Evolutionary conservation across 2,113 vertebrate species (phyloP).

Genomic region (Ailurus styani): DNA sequence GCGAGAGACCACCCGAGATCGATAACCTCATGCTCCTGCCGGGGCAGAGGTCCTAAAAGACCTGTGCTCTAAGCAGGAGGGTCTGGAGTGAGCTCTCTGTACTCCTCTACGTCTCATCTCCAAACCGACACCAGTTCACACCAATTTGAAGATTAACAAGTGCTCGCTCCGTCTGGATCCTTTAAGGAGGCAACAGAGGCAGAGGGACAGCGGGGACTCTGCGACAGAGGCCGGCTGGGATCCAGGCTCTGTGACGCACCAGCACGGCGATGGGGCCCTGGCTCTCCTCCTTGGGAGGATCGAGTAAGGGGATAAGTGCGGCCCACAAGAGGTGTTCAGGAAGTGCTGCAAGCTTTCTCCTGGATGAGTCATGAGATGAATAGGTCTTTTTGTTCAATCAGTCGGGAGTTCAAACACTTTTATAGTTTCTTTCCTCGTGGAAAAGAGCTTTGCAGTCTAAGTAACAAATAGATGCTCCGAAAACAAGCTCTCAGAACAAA

Average conservation of each 20-base stretch:
- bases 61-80: not conserved
- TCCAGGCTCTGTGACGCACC: fast-evolving
- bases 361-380: not conserved
- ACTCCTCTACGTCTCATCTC: not conserved
- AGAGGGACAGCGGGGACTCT: not conserved
- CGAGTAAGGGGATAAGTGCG: not conserved
- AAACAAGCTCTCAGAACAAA: not conserved
- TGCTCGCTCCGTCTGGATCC: not conserved
- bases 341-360: not conserved
- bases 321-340: not conserved
- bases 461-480: not conserved
- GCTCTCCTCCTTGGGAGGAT: not conserved
- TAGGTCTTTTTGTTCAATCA: not conserved
- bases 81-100: not conserved
- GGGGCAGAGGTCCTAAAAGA: not conserved
- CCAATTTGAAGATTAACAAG: not conserved
- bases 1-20: not conserved
- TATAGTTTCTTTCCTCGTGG: not conserved
- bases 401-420: not conserved
- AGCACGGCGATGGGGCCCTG: not conserved
- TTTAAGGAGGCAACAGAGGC: fast-evolving
- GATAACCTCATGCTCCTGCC: not conserved
- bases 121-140: not conserved
- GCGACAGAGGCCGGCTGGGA: too few species aligned
- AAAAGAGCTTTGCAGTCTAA: constrained; percentile 12